Evolutionary conservation across 2,888 invertebrate species (phyloP), one percentile per base, ranked within the genome.

Genomic region (Hirtodrosophila trivittata): DNA sequence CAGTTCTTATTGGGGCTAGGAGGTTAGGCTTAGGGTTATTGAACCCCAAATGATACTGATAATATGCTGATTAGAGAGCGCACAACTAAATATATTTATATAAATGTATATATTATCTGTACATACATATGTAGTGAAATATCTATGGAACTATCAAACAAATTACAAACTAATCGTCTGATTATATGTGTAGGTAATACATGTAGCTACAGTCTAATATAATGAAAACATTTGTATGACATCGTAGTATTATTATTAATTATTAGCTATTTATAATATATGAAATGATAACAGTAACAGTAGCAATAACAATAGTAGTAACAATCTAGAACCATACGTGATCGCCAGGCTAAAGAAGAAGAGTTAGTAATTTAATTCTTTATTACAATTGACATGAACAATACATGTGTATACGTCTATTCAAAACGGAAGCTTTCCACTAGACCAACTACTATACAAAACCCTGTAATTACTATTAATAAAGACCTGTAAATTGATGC

Each of bases 191-290:
- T 32, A 54, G 64, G 69, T 55, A 66, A 62, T 56, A 14, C 6
- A 14, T 37, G 52, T 47, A 52, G 57, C 47, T 30, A 37, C 56
- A 38, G 49, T 41, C n/a, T n/a, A n/a, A 21, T 32, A 64, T 75
- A 75, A 78, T 76, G 45, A 59, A 73, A 46, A 37, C 66, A 73
- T 77, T 78, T 66, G 66, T 78, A 78, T 76, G 66, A 63, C 55
- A 58, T 37, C 43, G n/a, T 45, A 55, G 3, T 21, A 57, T 58
- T 55, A 57, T 58, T 55, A 50, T 51, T 41, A 41, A 63, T 37
- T 42, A 46, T 18, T 35, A 52, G 56, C 21, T 50, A 60, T 66
- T 56, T 46, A 50, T 42, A 60, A 49, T 10, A 30, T 41, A 43
- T 35, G 14, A 39, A 59, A 35, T 35, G 43, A 42, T 37, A n/a